These are phyloP conservation scores for Luehdorfia chinensis DNA, from an alignment of 1,140 invertebrate species.

Conservation along the genomic window DNA sequence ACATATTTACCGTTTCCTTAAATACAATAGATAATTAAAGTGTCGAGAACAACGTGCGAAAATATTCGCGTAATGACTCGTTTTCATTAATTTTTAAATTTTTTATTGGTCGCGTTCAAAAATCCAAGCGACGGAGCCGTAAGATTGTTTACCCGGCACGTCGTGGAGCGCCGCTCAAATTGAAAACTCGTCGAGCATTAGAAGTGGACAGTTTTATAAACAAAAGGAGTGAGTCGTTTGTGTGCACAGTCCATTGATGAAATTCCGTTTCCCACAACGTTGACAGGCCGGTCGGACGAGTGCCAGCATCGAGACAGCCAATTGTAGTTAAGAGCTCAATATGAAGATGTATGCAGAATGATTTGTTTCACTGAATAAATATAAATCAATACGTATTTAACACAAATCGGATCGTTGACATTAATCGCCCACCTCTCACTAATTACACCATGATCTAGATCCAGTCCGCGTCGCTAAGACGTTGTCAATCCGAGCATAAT, in stretches of 20 bases:
- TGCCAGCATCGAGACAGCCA: slow-evolving; percentile 41
- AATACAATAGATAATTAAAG: slow-evolving; percentile 49
- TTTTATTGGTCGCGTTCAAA: slow-evolving; percentile 15
- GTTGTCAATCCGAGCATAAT: slow-evolving; percentile 39
- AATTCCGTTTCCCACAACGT: slow-evolving; percentile 67
- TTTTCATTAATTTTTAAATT: slow-evolving; percentile 14
- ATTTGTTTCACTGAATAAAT: too few species aligned
- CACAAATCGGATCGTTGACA: slow-evolving; percentile 12
- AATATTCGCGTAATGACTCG: too few species aligned
- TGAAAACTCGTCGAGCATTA: slow-evolving; percentile 50
- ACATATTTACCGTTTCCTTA: slow-evolving; percentile 40
- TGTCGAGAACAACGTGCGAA: slow-evolving; percentile 29
- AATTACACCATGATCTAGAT: slow-evolving; percentile 39
- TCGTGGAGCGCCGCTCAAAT: slow-evolving; percentile 40
- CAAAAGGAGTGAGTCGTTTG: slow-evolving; percentile 61
- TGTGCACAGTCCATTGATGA: slow-evolving; percentile 66
- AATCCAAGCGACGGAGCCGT: slow-evolving; percentile 20
- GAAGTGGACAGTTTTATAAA: slow-evolving; percentile 75
- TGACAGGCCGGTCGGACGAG: slow-evolving; percentile 46
- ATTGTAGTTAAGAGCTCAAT: too few species aligned
- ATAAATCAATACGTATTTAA: too few species aligned
- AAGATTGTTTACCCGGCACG: slow-evolving; percentile 54
- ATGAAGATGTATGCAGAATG: too few species aligned
- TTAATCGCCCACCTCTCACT: slow-evolving; percentile 24
- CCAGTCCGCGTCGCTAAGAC: slow-evolving; percentile 34